Conservation (phyloP, 2,888 invertebrate species). For the Prosopocoilus inquinatus region DNA sequence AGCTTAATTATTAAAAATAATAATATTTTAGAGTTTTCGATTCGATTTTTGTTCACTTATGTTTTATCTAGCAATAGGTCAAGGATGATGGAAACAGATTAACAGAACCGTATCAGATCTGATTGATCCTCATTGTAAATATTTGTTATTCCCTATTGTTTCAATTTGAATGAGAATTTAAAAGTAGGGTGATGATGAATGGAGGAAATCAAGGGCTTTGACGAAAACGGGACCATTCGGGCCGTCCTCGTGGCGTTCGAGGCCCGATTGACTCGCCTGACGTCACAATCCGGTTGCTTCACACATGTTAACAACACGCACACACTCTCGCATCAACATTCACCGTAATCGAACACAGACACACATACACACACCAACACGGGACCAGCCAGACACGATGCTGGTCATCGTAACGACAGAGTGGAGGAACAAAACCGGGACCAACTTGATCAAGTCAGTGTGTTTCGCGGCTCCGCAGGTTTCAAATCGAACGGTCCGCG, state of each 20-base stretch:
- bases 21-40: no score
- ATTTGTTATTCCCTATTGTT: no score
- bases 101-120: no score
- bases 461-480: constrained; percentile 46
- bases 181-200: no score
- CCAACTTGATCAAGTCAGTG: constrained; percentile 40
- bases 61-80: no score
- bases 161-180: no score
- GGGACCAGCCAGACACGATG: constrained; percentile 29
- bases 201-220: no score
- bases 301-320: constrained; percentile 30
- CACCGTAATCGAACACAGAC: constrained; percentile 4
- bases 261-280: constrained; percentile 7
- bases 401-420: constrained; percentile 42
- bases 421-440: constrained; percentile 34
- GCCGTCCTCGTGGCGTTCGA: constrained; percentile 9
- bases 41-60: no score
- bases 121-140: no score
- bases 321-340: constrained; percentile 19
- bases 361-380: constrained; percentile 7
- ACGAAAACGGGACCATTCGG: not conserved
- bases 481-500: constrained; percentile 30
- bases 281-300: constrained; percentile 29
- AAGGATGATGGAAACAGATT: no score
- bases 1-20: no score